These are phyloP conservation scores for Brachypalpus laphriformis DNA, from an alignment of 2,888 invertebrate species.

Conservation along the genomic window DNA sequence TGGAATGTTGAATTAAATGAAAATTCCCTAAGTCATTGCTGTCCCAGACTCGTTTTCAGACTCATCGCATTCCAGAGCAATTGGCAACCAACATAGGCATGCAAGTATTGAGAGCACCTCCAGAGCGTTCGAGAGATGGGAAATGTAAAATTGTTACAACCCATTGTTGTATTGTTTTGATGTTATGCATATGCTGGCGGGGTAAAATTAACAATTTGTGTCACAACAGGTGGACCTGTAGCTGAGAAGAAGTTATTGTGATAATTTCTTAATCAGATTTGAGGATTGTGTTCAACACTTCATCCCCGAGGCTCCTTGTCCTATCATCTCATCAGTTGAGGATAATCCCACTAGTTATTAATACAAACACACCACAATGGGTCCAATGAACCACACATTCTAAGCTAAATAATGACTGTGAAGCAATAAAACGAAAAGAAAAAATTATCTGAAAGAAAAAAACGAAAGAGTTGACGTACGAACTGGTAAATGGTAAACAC, in stretches of 20 bases:
- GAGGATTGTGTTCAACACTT: background rate
- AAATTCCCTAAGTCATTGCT: slow-evolving; percentile 65
- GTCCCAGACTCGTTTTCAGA: slow-evolving; percentile 70
- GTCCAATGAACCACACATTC: slow-evolving; percentile 48
- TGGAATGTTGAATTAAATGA: slow-evolving; percentile 73
- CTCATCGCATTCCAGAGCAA: slow-evolving; percentile 73
- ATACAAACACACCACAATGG: slow-evolving; percentile 5
- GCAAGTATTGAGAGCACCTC: slow-evolving; percentile 60
- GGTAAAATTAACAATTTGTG: slow-evolving; percentile 43
- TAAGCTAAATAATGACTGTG: background rate
- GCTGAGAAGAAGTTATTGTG: background rate
- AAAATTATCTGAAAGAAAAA: background rate
- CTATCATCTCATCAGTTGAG: slow-evolving; percentile 13
- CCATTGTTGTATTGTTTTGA: slow-evolving; percentile 52
- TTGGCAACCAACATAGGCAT: slow-evolving; percentile 53
- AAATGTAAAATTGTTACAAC: slow-evolving; percentile 53
- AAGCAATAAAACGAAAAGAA: slow-evolving; percentile 15
- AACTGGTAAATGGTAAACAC: slow-evolving; percentile 64
- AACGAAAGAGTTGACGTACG: slow-evolving; percentile 62
- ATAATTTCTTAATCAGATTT: slow-evolving; percentile 25
- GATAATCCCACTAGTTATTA: slow-evolving; percentile 29
- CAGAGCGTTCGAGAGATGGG: slow-evolving; percentile 35
- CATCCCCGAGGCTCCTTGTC: background rate
- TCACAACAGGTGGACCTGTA: slow-evolving; percentile 19
- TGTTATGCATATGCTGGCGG: background rate